A percentile compares a stretch with the other conserved stretches of the same genome.
These are phyloP conservation scores for Reticulitermes speratus DNA, from an alignment of 1,140 invertebrate species.

Conservation along the genomic window DNA sequence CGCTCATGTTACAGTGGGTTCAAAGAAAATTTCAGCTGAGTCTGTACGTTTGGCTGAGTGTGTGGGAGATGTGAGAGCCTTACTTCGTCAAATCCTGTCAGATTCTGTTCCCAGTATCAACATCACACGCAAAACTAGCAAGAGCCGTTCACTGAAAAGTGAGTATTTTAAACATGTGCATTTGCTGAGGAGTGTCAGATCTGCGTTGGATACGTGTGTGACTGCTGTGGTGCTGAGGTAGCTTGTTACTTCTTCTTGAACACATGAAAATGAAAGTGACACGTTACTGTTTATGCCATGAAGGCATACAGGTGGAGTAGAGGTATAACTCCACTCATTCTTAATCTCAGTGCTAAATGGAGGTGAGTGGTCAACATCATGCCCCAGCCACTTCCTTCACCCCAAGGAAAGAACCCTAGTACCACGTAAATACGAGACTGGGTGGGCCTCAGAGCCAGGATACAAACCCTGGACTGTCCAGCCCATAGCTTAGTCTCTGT, in stretches of 20 bases:
- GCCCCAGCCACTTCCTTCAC: no score
- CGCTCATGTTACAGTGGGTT: conserved; percentile 29
- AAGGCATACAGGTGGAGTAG: no score
- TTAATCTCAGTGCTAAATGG: no score
- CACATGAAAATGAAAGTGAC: no score
- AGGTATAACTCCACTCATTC: no score
- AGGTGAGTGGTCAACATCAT: no score
- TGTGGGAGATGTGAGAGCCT: conserved; percentile 79
- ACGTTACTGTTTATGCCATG: no score
- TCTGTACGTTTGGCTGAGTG: conserved; percentile 78
- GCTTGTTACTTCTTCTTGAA: not conserved
- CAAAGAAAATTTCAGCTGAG: conserved; percentile 50
- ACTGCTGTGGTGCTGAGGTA: not conserved
- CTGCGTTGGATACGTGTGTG: not conserved
- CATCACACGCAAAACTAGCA: conserved; percentile 29
- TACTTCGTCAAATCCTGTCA: conserved; percentile 81
- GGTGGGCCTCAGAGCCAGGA: no score
- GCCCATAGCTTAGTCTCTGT: no score
- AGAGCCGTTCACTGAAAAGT: conserved; percentile 43
- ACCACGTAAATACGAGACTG: no score
- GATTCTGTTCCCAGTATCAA: conserved; percentile 61
- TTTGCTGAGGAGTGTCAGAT: conserved; percentile 17
- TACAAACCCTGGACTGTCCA: no score
- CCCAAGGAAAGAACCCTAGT: no score
- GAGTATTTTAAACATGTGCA: conserved; percentile 29